Evolutionary conservation across 2,113 vertebrate species (phyloP).

Genomic region (Apaloderma vittatum): DNA sequence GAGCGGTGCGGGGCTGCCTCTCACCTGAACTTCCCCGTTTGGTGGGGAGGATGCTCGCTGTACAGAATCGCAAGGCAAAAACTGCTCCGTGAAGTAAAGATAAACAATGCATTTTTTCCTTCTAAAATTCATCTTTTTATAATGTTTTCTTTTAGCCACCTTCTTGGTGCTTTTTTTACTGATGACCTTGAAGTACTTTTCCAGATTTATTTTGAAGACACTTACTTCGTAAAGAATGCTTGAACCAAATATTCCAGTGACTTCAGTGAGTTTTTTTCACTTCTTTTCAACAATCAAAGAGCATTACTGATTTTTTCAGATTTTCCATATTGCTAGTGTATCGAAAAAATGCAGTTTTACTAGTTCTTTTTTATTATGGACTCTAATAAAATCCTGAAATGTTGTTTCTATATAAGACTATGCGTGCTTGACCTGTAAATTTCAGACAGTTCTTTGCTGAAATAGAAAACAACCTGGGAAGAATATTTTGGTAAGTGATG

Average conservation of each 20-base stretch:
- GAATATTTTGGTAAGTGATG: neutral
- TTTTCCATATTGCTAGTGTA: neutral
- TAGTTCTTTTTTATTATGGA: too few relatives aligned
- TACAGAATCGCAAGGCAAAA: neutral
- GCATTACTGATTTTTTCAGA: neutral
- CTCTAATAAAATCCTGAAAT: neutral
- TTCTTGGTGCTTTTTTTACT: neutral
- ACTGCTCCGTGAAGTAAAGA: neutral
- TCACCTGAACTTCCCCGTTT: accelerated
- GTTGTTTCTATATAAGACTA: neutral
- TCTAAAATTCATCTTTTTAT: neutral
- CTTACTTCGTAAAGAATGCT: neutral
- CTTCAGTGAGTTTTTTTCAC: neutral
- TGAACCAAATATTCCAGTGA: neutral
- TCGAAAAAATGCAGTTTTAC: neutral
- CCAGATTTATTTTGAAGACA: neutral
- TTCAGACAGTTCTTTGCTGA: neutral
- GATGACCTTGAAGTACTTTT: neutral
- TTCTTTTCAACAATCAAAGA: neutral
- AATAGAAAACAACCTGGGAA: neutral
- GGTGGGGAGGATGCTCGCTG: neutral
- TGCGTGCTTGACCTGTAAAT: neutral
- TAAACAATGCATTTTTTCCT: neutral
- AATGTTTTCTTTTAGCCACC: neutral
- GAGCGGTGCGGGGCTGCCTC: too few relatives aligned